Base-by-base conservation (phyloP, 2,113 vertebrate species). In the Nothobranchius furzeri region DNA sequence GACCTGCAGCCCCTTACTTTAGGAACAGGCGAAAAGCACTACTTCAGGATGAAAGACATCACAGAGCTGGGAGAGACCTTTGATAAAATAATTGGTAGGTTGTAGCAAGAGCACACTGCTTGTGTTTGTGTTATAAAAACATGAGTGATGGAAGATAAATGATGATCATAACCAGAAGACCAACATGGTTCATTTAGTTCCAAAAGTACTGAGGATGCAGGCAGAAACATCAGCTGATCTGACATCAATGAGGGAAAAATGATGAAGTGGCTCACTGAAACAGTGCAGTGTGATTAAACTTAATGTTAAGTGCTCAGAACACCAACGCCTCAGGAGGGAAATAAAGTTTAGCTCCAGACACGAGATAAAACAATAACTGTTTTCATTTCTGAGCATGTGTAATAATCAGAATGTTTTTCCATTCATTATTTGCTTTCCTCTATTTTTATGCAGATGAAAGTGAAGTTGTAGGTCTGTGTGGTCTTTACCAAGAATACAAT, bases 31-130 rank as follows among this genome's bases (percentile, higher is more conserved):
- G 87, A 77, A 0, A 0, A 3, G 0, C 90, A 93, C 70, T 92
- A 87, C 60, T 94, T 89, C 62, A 83, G 64, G 57, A 8, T 94
- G 52, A 0, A 15, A 7, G 2, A 58, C 0, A 4, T 77, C 0
- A 0, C 4, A 0, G 0, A 64, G 0, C 64, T 94, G 50, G 11
- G 79, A 1, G 0, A 82, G 9, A 85, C 82, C 6, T 92, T 94
- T 82, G 91, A 94, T 55, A 0, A 77, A 0, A 93, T 93, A 10
- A 91, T 94, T 53, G 82, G 92, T 94, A 79, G 70, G 86, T 57
- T 55, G 13, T 37, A n/a, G 40, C 37, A 46, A 63, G 12, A n/a
- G 8, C 52, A 35, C 30, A 30, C 1, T 30, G 30, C 30, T 30
- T 30, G 30, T 30, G 30, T 30, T 30, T 30, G 30, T 30, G 4